Percentiles rank a stretch among this genome's conserved stretches.
Conservation (phyloP, 2,113 vertebrate species). For the Vicugna pacos region DNA sequence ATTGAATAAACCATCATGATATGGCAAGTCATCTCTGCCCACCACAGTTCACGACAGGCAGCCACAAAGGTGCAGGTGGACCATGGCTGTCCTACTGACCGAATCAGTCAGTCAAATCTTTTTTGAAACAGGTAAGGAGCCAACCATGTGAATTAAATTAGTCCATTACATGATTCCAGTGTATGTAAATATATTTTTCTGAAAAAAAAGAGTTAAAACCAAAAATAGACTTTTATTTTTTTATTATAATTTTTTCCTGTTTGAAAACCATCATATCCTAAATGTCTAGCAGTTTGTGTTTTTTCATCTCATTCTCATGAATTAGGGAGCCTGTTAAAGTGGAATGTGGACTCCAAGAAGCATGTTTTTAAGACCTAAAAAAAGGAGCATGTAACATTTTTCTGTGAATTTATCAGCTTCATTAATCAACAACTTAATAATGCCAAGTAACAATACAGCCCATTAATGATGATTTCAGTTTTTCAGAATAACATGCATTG, state of each 20-base stretch:
- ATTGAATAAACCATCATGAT: not conserved
- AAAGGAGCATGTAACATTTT: not conserved
- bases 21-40: not conserved
- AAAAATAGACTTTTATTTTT: not conserved
- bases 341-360: not conserved
- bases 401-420: not conserved
- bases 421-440: slow-evolving; percentile 34
- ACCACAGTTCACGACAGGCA: not conserved
- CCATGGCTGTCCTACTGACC: not conserved
- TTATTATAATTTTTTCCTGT: not conserved
- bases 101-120: not conserved
- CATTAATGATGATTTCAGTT: not conserved
- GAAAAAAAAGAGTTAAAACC: not conserved
- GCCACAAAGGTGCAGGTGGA: not conserved
- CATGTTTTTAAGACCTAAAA: slow-evolving; percentile 34
- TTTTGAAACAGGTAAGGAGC: not conserved
- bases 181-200: not conserved
- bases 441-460: not conserved
- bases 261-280: not conserved
- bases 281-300: not conserved
- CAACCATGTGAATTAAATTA: not conserved
- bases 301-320: not conserved
- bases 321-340: not conserved
- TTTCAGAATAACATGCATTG: not conserved
- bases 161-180: not conserved